Evolutionary conservation across 2,797 vertebrate species (phyloP).

Genomic region (Sandelia bainsii): DNA sequence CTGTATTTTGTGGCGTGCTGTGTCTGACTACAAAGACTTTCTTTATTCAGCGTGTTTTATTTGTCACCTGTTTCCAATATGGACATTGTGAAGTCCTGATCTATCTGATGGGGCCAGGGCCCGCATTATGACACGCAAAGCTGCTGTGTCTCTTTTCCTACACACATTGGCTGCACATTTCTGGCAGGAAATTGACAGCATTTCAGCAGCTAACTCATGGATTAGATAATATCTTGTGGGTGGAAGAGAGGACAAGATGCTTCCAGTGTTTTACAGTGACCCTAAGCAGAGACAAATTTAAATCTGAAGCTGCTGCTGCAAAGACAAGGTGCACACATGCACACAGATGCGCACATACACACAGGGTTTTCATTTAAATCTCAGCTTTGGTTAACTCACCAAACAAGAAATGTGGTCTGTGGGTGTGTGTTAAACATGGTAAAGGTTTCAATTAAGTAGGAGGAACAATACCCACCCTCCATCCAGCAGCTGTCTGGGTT

Average conservation of each 20-base stretch:
- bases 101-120: slow-evolving; percentile 69
- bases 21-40: slow-evolving; percentile 78
- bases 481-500: slow-evolving; percentile 72
- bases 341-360: slow-evolving; percentile 50
- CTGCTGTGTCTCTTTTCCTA: slow-evolving; percentile 73
- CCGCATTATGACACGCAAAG: slow-evolving; percentile 77
- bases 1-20: slow-evolving; percentile 74
- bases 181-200: slow-evolving; percentile 82
- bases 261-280: slow-evolving; percentile 82
- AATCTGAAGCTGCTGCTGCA: slow-evolving; percentile 70
- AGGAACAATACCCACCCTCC: slow-evolving; percentile 74
- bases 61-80: slow-evolving; percentile 87
- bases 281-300: slow-evolving; percentile 78
- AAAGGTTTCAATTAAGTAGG: slow-evolving; percentile 81
- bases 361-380: slow-evolving; percentile 82
- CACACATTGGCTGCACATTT: slow-evolving; percentile 84
- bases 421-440: slow-evolving; percentile 81
- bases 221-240: slow-evolving; percentile 85
- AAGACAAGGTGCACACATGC: slow-evolving; percentile 50
- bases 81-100: slow-evolving; percentile 78
- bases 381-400: slow-evolving; percentile 82
- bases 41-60: slow-evolving; percentile 77
- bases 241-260: slow-evolving; percentile 83
- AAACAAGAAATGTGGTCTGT: slow-evolving; percentile 84
- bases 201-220: slow-evolving; percentile 83